These are phyloP conservation scores for Percopsis transmontana DNA, from an alignment of 2,113 vertebrate genomes.

Conservation along the genomic window DNA sequence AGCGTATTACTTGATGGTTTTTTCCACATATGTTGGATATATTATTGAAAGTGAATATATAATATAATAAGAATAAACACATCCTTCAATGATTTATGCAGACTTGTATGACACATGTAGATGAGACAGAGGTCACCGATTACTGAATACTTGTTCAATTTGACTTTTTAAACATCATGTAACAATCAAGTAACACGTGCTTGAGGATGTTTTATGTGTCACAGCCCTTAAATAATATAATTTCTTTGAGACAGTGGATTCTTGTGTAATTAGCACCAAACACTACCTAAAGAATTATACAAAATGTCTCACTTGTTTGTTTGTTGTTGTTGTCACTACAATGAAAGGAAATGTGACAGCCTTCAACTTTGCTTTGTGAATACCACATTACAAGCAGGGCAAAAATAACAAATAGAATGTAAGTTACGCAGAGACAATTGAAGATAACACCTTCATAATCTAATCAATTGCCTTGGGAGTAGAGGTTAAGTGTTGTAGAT, in stretches of 20 bases:
- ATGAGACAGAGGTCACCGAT: slow-evolving; percentile 14
- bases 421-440: slow-evolving; percentile 51
- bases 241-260: slow-evolving; percentile 1
- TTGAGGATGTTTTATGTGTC: slow-evolving; percentile 5
- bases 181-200: no score
- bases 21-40: no score
- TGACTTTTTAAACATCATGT: no score
- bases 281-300: background rate
- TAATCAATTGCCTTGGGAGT: slow-evolving; percentile 56
- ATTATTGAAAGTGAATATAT: no score
- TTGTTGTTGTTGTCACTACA: slow-evolving; percentile 15
- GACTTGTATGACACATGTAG: slow-evolving; percentile 49
- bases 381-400: slow-evolving; percentile 21
- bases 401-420: slow-evolving; percentile 39
- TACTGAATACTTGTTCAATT: no score
- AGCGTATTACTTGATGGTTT: no score
- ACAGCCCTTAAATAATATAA: slow-evolving; percentile 6
- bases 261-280: slow-evolving; percentile 16
- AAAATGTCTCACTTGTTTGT: slow-evolving; percentile 11
- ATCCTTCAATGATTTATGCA: no score
- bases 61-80: no score
- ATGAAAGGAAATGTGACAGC: slow-evolving; percentile 37
- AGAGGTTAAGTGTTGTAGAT: slow-evolving; percentile 44
- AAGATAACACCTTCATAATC: slow-evolving; percentile 51
- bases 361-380: slow-evolving; percentile 65